phyloP scores from a whole-genome alignment of 2,113 vertebrate species.

The Prietella phreatophila region DNA sequence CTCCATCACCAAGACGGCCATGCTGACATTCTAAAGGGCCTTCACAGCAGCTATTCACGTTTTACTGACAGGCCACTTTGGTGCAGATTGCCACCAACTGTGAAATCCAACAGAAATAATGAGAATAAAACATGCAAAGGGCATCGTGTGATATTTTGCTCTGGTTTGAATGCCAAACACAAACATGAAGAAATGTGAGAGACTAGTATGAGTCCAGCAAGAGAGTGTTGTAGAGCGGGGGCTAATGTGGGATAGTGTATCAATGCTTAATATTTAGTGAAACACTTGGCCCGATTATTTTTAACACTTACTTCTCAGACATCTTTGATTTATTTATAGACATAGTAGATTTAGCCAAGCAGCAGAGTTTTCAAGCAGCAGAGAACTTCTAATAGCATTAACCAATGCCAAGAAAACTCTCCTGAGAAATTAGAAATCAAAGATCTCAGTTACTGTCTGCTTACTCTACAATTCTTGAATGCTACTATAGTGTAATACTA shows the following conservation, averaged over 20 bases:
- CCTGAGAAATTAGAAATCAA: neutral
- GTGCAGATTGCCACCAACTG: slow-evolving; percentile 34
- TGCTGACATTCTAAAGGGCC: slow-evolving; percentile 30
- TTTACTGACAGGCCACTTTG: slow-evolving; percentile 38
- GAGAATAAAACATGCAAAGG: slow-evolving; percentile 38
- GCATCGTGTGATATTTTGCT: slow-evolving; percentile 28
- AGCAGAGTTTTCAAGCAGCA: neutral
- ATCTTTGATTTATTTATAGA: slow-evolving; percentile 6
- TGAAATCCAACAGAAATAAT: slow-evolving; percentile 35
- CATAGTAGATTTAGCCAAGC: neutral
- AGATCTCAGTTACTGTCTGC: neutral
- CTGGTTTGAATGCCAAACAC: slow-evolving; percentile 41
- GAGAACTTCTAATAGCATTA: neutral
- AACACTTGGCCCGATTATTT: neutral
- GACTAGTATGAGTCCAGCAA: neutral
- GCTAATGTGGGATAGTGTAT: neutral
- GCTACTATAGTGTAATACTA: too few species aligned
- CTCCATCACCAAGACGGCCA: slow-evolving; percentile 1
- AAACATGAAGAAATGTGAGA: slow-evolving; percentile 31
- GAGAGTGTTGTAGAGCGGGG: neutral
- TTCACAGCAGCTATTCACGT: slow-evolving; percentile 29
- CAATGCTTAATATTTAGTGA: neutral
- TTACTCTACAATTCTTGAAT: neutral
- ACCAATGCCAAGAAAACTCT: neutral
- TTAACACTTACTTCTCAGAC: slow-evolving; percentile 1